Evolutionary conservation across 53 echinoderm and acorn worm species (phyloP).

Genomic region (Paracentrotus lividus): DNA sequence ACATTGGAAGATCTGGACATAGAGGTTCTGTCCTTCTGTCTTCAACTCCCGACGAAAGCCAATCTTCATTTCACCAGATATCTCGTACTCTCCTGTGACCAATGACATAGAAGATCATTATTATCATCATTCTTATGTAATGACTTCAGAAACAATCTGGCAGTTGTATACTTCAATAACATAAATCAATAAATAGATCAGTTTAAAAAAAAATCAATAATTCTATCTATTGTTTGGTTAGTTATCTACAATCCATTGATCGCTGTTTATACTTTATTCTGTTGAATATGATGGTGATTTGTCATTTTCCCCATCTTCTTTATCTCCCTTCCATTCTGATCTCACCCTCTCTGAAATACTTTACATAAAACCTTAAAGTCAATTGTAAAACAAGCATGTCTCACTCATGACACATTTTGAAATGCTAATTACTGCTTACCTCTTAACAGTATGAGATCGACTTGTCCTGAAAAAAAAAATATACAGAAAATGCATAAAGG

Average conservation of each 20-base stretch:
- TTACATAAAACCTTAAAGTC: not conserved
- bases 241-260: too few relatives aligned
- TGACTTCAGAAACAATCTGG: not conserved
- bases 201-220: too few relatives aligned
- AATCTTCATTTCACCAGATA: slow-evolving; percentile 85
- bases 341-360: not conserved
- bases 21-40: slow-evolving; percentile 78
- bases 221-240: too few relatives aligned
- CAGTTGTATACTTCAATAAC: not conserved
- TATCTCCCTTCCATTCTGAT: not conserved
- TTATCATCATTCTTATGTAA: not conserved
- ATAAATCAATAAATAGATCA: not conserved
- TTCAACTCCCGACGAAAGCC: slow-evolving; percentile 77
- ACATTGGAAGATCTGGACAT: slow-evolving; percentile 83
- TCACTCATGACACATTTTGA: not conserved
- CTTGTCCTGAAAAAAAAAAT: slow-evolving; percentile 72
- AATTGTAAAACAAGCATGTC: too few relatives aligned
- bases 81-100: slow-evolving; percentile 80
- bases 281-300: not conserved
- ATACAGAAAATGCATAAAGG: not conserved
- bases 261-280: not conserved
- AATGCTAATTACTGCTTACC: slow-evolving; percentile 57
- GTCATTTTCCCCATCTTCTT: not conserved
- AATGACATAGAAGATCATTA: not conserved
- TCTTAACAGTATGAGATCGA: slow-evolving; percentile 78